Evolutionary conservation across 2,888 invertebrate species (phyloP), one percentile per base, ranked within the genome.

Genomic region (Odiellus spinosus): DNA sequence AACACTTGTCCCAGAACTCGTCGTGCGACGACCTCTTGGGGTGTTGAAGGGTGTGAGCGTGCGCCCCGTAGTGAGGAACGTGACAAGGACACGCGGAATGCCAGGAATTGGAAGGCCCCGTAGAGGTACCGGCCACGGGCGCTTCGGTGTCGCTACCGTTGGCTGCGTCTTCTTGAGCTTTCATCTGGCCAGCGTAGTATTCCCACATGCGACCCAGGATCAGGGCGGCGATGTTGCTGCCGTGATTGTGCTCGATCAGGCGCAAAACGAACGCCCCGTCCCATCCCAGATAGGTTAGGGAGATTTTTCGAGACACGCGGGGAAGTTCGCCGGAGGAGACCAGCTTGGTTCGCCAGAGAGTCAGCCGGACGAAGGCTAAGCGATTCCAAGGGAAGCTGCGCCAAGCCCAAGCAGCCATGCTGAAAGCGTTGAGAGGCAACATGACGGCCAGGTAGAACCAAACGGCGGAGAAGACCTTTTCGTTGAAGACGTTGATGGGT

Each of bases 311-410:
- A 44, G 64, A 65, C 40, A 56, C 56, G 40, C 58, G 53, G 41
- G 58, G 58, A 18, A 67, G 58, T 15, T 65, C 60, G 55, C 64
- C 65, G 63, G 68, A 66, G 45, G 66, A 62, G 54, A 67, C 65
- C 20, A 69, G 60, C 50, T 68, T 64, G 52, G 67, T 69, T 42
- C 67, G 56, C 55, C 59, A 59, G 40, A 62, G 56, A 48, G 59
- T 60, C 38, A 60, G 57, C 32, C 59, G 58, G 42, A 60, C 53
- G 50, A 61, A 62, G 38, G 69, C 63, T 53, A 68, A 66, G 41
- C 67, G 56, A 40, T 60, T 59, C 50, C 58, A 58, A 18, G 55
- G 55, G 47, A 60, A 58, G 34, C 55, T 57, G 10, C 59, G 53
- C 57, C 59, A 60, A 39, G 59, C 46, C 62, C 61, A 61, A 39